Conservation (phyloP, 2,797 vertebrate species). For the Potorous gilbertii region DNA sequence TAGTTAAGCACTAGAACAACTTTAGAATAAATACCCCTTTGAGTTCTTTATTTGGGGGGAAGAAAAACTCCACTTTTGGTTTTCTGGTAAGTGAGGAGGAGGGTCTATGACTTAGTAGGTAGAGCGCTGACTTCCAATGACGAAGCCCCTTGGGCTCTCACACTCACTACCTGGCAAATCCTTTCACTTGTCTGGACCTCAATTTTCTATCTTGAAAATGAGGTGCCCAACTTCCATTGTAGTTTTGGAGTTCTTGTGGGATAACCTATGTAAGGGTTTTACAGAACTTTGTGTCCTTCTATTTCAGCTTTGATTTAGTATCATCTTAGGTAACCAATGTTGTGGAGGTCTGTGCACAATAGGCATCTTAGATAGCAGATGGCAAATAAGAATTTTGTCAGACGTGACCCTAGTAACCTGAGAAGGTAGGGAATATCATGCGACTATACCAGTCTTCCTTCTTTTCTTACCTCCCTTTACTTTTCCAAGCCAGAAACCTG, state of each 20-base stretch:
- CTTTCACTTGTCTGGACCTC: background rate
- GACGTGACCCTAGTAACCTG: too few relatives aligned
- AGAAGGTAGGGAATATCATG: background rate
- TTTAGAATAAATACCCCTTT: background rate
- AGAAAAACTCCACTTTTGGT: background rate
- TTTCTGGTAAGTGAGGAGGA: background rate
- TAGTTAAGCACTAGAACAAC: background rate
- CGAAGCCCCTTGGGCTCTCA: background rate
- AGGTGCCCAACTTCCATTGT: background rate
- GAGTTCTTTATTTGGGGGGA: background rate
- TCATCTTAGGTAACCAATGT: background rate
- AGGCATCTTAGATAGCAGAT: fast-evolving
- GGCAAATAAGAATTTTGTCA: background rate
- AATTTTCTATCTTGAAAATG: background rate
- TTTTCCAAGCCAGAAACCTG: background rate
- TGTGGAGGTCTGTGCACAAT: background rate
- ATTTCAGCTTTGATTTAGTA: background rate
- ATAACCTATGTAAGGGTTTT: background rate
- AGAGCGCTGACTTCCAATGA: fast-evolving
- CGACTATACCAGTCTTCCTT: background rate
- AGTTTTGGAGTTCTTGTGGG: background rate
- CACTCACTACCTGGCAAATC: background rate
- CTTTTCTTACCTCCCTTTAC: background rate
- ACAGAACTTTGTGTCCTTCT: background rate
- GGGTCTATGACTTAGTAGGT: fast-evolving